These are phyloP conservation scores for Halcyon senegalensis DNA, from an alignment of 2,113 vertebrate genomes.

Conservation along the genomic window DNA sequence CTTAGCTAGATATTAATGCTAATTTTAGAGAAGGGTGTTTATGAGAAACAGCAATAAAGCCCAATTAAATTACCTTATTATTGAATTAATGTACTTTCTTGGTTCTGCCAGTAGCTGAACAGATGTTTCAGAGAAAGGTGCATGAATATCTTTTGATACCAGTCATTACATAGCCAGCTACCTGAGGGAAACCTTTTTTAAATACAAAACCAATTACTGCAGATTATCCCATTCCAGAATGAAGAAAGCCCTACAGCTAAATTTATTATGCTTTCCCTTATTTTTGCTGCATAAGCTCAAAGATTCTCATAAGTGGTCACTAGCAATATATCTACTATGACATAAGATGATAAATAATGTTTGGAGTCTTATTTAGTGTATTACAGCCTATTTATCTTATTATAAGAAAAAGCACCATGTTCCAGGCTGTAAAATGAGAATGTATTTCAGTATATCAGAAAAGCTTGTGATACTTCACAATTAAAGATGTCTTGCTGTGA, in stretches of 20 bases:
- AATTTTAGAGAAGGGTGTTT: background rate
- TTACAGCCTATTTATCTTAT: background rate
- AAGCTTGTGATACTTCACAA: background rate
- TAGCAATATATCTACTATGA: background rate
- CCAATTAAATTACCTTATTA: background rate
- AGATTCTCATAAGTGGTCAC: background rate
- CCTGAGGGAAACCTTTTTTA: background rate
- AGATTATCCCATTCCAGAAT: background rate
- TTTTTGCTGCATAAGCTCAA: background rate
- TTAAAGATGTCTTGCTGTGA: background rate
- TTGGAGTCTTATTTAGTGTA: background rate
- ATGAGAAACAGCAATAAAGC: background rate
- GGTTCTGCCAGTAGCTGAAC: background rate
- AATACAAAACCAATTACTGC: background rate
- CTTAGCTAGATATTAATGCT: background rate
- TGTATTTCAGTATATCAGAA: background rate
- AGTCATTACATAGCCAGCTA: background rate
- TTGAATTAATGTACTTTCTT: background rate
- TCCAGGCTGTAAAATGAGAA: background rate
- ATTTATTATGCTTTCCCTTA: background rate
- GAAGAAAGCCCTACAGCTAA: background rate
- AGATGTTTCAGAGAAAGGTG: background rate
- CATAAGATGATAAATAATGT: background rate
- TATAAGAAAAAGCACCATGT: background rate
- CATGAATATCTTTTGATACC: background rate